Conservation (phyloP, 2,888 invertebrate genomes). For the Ophioninae sp. region DNA sequence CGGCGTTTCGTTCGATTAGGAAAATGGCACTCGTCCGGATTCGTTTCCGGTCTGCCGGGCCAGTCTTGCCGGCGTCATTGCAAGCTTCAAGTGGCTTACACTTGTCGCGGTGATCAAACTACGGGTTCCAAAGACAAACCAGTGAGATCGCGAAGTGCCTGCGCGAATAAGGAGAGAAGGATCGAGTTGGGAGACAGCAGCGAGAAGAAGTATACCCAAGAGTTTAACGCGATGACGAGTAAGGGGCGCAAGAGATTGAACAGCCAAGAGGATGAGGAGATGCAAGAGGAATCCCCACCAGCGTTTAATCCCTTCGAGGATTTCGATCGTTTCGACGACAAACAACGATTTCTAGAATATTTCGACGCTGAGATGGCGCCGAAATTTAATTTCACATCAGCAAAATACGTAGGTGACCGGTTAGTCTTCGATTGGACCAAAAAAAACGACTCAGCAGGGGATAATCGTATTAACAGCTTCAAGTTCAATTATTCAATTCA, state of each 20-base stretch:
- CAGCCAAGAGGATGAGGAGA: constrained; percentile 66
- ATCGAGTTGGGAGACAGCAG: not conserved
- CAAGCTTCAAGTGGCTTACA: constrained; percentile 85
- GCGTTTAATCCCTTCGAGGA: constrained; percentile 62
- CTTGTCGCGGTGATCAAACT: constrained; percentile 48
- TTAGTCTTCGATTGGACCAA: constrained; percentile 62
- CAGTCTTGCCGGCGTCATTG: constrained; percentile 85
- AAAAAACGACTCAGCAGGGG: not conserved
- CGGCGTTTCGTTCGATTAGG: constrained; percentile 52
- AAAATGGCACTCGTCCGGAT: constrained; percentile 43
- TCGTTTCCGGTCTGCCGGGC: constrained; percentile 74
- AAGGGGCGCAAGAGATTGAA: constrained; percentile 56
- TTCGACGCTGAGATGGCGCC: constrained; percentile 64
- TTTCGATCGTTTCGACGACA: constrained; percentile 66
- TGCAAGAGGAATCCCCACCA: constrained; percentile 61
- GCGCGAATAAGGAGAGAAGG: constrained; percentile 12
- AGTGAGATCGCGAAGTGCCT: constrained; percentile 5
- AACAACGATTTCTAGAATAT: constrained; percentile 67
- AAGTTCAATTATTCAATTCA: constrained; percentile 81
- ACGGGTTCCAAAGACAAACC: constrained; percentile 5
- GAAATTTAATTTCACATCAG: constrained; percentile 43
- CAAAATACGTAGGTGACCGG: constrained; percentile 64
- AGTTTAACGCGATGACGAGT: not conserved
- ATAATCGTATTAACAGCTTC: constrained; percentile 58
- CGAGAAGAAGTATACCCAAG: not conserved